These are phyloP conservation scores for Aplysia californica DNA, from an alignment of 1,140 invertebrate genomes.

Conservation along the genomic window DNA sequence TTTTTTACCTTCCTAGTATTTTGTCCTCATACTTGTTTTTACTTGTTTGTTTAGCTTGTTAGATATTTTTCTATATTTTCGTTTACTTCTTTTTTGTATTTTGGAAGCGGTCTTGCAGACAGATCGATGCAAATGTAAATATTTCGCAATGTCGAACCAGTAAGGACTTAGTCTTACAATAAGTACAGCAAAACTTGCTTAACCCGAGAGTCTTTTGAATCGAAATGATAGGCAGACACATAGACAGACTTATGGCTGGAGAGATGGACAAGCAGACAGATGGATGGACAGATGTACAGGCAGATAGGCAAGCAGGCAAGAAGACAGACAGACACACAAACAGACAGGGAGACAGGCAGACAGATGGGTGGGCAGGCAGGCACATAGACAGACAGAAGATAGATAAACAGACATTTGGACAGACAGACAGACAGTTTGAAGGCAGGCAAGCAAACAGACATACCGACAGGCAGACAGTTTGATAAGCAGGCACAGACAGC, in stretches of 20 bases:
- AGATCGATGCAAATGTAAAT: too few species aligned
- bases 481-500: background rate
- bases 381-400: background rate
- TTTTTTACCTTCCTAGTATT: too few species aligned
- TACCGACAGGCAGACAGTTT: background rate
- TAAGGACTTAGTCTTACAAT: too few species aligned
- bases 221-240: background rate
- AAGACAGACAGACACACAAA: background rate
- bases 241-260: background rate
- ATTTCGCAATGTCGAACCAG: too few species aligned
- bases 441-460: background rate
- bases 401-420: background rate
- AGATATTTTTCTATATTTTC: too few species aligned
- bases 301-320: background rate
- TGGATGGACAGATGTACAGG: background rate
- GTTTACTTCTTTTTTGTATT: too few species aligned
- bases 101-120: too few species aligned
- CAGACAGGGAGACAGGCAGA: background rate
- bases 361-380: background rate
- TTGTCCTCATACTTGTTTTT: too few species aligned
- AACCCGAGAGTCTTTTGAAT: too few species aligned
- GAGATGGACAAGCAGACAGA: background rate
- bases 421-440: background rate
- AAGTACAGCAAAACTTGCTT: too few species aligned
- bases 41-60: too few species aligned